These are phyloP conservation scores for Drosophila mimetica DNA, from an alignment of 2,888 invertebrate genomes.

Conservation along the genomic window DNA sequence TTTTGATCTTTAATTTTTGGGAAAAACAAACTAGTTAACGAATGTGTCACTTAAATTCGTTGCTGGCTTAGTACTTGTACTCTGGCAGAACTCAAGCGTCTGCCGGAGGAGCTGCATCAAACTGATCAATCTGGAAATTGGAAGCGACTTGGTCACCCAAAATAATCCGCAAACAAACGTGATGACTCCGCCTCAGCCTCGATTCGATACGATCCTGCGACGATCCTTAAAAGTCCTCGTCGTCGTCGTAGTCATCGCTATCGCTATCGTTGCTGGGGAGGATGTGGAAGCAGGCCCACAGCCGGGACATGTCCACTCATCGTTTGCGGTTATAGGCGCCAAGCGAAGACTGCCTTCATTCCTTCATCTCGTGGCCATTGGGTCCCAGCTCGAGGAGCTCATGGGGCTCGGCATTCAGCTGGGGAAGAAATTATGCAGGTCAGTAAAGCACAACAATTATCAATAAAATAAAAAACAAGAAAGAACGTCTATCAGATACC, in stretches of 20 bases:
- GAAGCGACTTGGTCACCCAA: slow-evolving; percentile 67
- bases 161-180: slow-evolving; percentile 58
- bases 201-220: slow-evolving; percentile 30
- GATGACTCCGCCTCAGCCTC: slow-evolving; percentile 40
- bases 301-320: slow-evolving; percentile 64
- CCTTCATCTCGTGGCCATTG: slow-evolving; percentile 83
- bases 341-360: slow-evolving; percentile 81
- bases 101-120: slow-evolving; percentile 41
- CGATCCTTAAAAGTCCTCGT: slow-evolving; percentile 44
- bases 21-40: slow-evolving; percentile 39
- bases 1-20: slow-evolving; percentile 31
- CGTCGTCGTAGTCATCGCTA: slow-evolving; percentile 50
- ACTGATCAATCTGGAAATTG: slow-evolving; percentile 48
- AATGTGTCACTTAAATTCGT: slow-evolving; percentile 63
- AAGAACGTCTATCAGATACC: no score
- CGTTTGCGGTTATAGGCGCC: slow-evolving; percentile 78
- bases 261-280: slow-evolving; percentile 55
- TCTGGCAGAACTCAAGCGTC: slow-evolving; percentile 45
- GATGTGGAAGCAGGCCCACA: slow-evolving; percentile 57
- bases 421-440: not conserved
- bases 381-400: slow-evolving; percentile 88
- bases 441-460: no score
- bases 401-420: slow-evolving; percentile 86
- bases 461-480: no score
- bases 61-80: slow-evolving; percentile 51